Base-by-base conservation (phyloP, 2,888 invertebrate species). In the Drosophila subquinaria region DNA sequence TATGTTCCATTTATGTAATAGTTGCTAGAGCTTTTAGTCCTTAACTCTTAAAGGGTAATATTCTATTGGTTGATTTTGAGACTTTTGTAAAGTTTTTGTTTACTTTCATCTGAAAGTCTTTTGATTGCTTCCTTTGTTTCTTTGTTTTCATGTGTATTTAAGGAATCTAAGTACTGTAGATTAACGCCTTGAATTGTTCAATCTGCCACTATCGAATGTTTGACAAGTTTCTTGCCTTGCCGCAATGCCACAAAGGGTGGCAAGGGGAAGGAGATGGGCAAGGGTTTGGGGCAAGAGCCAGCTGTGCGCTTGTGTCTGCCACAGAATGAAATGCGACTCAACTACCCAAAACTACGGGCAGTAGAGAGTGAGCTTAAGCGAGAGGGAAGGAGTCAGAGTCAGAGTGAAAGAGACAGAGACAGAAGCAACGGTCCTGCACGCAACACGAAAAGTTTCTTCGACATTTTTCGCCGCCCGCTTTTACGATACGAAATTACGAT, bases 401-500 rank as follows among this genome's bases (percentile, higher is more conserved):
- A n/a, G 30, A n/a, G 48, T 4, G 30, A n/a, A 33, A 20, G 52
- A 6, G 61, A 23, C 69, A 33, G 38, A 43, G 61, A 23, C 69
- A 33, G 38, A 43, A 57, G 51, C 59, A 56, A 64, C 60, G 60
- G 69, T 84, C 78, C 74, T 84, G 82, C 84, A 84, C 84, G 84
- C 86, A 84, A 84, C 84, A 86, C 78, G 86, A 84, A 86, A 79
- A 83, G 80, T 75, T 83, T 84, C 84, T 83, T 82, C 78, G 69
- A 71, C 83, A 82, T 82, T 84, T 84, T 79, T 84, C 70, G 82
- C 68, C 82, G 81, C 85, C 85, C 79, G 83, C 67, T 86, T 84
- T 84, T 84, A 84, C 84, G 84, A 84, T 83, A 82, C 82, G 80
- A 86, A 84, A 84, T 84, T 83, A 84, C 84, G 86, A 84, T 84